Conservation (phyloP, 2,797 vertebrate species). For the Malacoraja senta region DNA sequence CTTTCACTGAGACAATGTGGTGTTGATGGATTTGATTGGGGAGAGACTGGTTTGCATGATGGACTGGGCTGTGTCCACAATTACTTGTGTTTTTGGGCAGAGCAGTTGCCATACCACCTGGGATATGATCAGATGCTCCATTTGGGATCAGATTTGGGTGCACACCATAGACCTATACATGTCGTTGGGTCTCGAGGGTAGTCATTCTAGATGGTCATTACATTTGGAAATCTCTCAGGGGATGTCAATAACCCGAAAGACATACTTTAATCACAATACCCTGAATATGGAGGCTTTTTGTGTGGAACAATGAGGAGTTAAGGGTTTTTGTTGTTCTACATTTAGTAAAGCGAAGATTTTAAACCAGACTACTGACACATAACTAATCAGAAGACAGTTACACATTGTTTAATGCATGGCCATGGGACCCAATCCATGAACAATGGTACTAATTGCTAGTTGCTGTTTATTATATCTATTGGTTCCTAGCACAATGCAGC, state of each 20-base stretch:
- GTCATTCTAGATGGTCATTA: neutral
- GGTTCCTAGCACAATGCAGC: neutral
- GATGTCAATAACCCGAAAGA: too few relatives aligned
- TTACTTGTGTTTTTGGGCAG: too few relatives aligned
- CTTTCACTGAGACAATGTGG: too few relatives aligned
- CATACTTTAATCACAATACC: neutral
- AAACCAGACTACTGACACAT: neutral
- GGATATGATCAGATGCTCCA: neutral
- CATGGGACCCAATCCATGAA: neutral
- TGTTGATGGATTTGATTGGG: too few relatives aligned
- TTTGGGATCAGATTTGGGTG: neutral
- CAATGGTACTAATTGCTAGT: neutral
- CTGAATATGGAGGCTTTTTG: neutral
- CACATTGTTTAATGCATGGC: neutral
- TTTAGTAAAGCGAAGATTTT: neutral
- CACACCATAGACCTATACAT: neutral
- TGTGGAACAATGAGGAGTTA: too few relatives aligned
- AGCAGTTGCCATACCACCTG: too few relatives aligned
- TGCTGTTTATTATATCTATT: neutral
- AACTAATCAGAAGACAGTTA: neutral
- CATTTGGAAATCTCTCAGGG: too few relatives aligned
- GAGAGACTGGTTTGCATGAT: too few relatives aligned
- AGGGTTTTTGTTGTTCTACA: neutral
- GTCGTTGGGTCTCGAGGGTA: too few relatives aligned
- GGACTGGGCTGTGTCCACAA: too few relatives aligned